phyloP scores from a whole-genome alignment of 2,797 vertebrate species.

The Hydrolagus colliei region DNA sequence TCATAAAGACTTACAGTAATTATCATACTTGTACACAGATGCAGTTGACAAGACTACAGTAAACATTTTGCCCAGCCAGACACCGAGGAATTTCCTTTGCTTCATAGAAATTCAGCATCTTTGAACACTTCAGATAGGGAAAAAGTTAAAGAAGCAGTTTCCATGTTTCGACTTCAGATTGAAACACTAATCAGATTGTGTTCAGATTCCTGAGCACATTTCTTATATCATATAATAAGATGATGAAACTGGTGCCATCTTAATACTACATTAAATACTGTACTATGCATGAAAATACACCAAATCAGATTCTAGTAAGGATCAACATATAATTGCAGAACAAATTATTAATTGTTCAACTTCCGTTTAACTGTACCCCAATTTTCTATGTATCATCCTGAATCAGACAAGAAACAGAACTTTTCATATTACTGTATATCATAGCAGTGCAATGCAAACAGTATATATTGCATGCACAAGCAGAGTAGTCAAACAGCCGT shows the following conservation, averaged over 20 bases:
- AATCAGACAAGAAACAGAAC: slow-evolving; percentile 9
- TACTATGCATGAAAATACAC: neutral
- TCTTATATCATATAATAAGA: neutral
- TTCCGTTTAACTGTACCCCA: neutral
- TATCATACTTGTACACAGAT: slow-evolving; percentile 11
- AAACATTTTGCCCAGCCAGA: neutral
- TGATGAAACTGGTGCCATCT: neutral
- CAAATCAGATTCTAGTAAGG: slow-evolving; percentile 7
- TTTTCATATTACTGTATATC: neutral
- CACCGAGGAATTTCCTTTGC: neutral
- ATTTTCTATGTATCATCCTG: neutral
- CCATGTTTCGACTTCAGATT: neutral
- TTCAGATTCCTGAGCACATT: neutral
- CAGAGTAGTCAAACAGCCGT: neutral
- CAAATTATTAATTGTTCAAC: neutral
- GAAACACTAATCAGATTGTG: neutral
- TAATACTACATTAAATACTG: neutral
- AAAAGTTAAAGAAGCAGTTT: neutral
- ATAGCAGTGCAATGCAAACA: slow-evolving; percentile 13
- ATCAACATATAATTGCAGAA: neutral
- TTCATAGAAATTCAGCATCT: neutral
- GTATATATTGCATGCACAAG: slow-evolving; percentile 19
- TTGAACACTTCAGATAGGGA: neutral
- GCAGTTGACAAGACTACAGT: neutral
- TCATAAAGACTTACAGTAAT: slow-evolving; percentile 1